A percentile compares a stretch with the other conserved stretches of the same genome.
These are phyloP conservation scores for Drosophila nikananu DNA, from an alignment of 1,140 invertebrate genomes.

Conservation along the genomic window DNA sequence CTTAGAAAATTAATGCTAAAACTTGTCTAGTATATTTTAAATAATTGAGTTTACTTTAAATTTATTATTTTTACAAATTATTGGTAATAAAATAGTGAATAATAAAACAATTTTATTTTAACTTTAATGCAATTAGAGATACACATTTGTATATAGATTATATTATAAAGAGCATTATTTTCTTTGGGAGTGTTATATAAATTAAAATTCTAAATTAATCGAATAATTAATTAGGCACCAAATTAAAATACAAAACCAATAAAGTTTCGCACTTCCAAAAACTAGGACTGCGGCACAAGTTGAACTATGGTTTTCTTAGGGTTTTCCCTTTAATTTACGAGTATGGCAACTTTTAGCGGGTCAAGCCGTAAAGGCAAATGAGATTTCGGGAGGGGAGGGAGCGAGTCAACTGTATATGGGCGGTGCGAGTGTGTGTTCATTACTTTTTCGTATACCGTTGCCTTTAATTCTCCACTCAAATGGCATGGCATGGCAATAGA, in stretches of 20 bases:
- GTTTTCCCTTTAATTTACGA: slow-evolving; percentile 15
- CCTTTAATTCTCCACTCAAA: slow-evolving; percentile 72
- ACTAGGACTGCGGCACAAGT: background rate
- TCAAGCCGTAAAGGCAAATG: slow-evolving; percentile 37
- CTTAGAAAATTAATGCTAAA: background rate
- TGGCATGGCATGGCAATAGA: slow-evolving; percentile 56
- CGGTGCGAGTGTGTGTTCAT: slow-evolving; percentile 40
- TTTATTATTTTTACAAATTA: background rate
- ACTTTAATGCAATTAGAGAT: too few relatives aligned
- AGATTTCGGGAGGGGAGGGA: slow-evolving; percentile 27
- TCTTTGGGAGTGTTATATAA: too few relatives aligned
- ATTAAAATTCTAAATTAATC: background rate
- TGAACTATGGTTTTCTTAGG: background rate
- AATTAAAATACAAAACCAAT: background rate
- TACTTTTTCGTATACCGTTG: slow-evolving; percentile 73
- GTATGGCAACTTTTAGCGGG: slow-evolving; percentile 27
- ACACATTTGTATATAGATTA: too few relatives aligned
- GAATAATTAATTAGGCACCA: background rate
- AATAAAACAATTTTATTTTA: too few relatives aligned
- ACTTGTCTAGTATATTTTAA: too few relatives aligned
- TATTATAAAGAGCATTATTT: too few relatives aligned
- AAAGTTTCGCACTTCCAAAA: background rate
- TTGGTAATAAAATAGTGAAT: background rate
- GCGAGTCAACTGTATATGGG: slow-evolving; percentile 23
- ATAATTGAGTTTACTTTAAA: background rate